Conservation (phyloP, 2,797 vertebrate genomes). For the Sitta carolinensis region DNA sequence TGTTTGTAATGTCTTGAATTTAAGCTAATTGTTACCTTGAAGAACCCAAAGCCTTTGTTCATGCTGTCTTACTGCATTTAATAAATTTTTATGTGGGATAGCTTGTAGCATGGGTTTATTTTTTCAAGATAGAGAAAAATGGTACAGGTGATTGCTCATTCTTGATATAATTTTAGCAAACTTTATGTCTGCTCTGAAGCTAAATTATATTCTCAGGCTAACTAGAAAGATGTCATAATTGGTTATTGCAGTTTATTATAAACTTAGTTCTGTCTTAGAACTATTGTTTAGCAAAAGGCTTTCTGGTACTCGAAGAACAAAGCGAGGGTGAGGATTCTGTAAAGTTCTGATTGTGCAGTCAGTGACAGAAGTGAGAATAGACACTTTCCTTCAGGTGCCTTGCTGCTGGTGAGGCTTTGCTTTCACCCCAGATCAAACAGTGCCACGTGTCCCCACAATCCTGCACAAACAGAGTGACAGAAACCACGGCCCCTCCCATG, state of each 20-base stretch:
- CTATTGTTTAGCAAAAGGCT: slow-evolving; percentile 73
- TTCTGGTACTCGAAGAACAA: slow-evolving; percentile 71
- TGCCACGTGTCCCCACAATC: slow-evolving; percentile 46
- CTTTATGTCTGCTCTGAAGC: not conserved
- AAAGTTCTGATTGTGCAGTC: slow-evolving; percentile 75
- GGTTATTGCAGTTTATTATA: not conserved
- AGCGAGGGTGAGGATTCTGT: slow-evolving; percentile 80
- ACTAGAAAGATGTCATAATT: not conserved
- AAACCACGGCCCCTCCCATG: not conserved
- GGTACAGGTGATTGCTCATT: not conserved
- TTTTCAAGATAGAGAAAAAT: not conserved
- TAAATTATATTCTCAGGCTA: not conserved
- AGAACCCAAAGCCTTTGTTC: not conserved
- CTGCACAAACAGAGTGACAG: slow-evolving; percentile 5
- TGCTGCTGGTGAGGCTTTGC: slow-evolving; percentile 41
- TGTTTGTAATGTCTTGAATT: not conserved
- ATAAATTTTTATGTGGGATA: not conserved
- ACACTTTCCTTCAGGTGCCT: slow-evolving; percentile 45
- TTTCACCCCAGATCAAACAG: slow-evolving; percentile 3
- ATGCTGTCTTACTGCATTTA: not conserved
- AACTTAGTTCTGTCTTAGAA: slow-evolving; percentile 72
- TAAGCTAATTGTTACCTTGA: not conserved
- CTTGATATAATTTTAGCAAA: not conserved
- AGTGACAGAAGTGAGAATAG: slow-evolving; percentile 47
- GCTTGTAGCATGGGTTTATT: not conserved